Percentiles rank a stretch among this genome's conserved stretches.
Conservation (phyloP, 2,797 vertebrate genomes). For the Rhynchonycteris naso region DNA sequence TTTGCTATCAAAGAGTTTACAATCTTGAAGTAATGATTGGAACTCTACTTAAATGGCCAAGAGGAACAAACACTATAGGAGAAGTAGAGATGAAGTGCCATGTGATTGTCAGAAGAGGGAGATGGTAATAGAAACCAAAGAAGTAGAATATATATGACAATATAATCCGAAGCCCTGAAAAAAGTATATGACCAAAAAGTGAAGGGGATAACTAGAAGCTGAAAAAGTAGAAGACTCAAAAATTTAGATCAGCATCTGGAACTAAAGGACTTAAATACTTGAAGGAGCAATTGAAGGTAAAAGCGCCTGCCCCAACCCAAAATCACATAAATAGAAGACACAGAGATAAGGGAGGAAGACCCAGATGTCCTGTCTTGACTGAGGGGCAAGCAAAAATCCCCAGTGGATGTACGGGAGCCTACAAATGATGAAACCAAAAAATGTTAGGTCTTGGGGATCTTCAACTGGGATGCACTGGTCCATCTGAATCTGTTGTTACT, state of each 20-base stretch:
- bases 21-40: background rate
- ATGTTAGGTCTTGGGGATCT: background rate
- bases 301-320: background rate
- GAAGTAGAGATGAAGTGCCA: background rate
- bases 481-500: background rate
- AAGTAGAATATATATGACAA: background rate
- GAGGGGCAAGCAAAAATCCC: background rate
- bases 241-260: background rate
- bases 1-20: background rate
- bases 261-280: background rate
- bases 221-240: background rate
- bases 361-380: background rate
- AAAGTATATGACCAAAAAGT: background rate
- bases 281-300: background rate
- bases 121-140: background rate
- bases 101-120: background rate
- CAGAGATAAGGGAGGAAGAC: background rate
- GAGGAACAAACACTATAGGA: background rate
- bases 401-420: background rate
- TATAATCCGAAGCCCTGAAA: background rate
- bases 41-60: background rate
- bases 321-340: background rate
- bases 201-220: background rate
- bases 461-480: background rate
- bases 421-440: background rate